Conservation (phyloP, 2,888 invertebrate genomes). For the Disparrhopalites patrizii region DNA sequence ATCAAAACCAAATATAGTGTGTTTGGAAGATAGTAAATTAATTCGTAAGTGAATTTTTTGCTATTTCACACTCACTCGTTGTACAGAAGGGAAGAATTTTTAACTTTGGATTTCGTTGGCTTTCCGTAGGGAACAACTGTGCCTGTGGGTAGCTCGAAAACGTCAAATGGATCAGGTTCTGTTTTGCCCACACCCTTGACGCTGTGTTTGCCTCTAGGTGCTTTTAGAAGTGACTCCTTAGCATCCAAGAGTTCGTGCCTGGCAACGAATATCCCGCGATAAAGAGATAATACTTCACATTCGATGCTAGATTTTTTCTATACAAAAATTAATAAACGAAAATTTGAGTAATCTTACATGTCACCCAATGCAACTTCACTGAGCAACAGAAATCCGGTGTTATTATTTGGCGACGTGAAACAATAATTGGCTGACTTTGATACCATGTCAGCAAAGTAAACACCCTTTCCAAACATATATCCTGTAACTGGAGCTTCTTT, state of each 20-base stretch:
- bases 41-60: background rate
- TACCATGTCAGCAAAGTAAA: constrained; percentile 96
- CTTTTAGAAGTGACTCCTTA: constrained; percentile 56
- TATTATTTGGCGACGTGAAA: constrained; percentile 56
- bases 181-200: constrained; percentile 73
- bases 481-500: constrained; percentile 94
- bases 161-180: constrained; percentile 69
- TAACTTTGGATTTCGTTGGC: constrained; percentile 53
- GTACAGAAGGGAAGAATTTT: constrained; percentile 66
- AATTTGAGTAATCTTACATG: constrained; percentile 60
- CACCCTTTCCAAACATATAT: constrained; percentile 98
- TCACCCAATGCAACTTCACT: constrained; percentile 95
- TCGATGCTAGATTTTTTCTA: background rate
- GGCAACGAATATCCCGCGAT: too few relatives aligned
- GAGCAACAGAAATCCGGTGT: constrained; percentile 76
- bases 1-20: constrained; percentile 1
- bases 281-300: constrained; percentile 38
- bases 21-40: background rate
- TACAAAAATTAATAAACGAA: background rate
- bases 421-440: constrained; percentile 98
- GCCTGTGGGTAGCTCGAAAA: constrained; percentile 61
- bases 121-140: constrained; percentile 74
- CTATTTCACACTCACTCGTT: constrained; percentile 67
- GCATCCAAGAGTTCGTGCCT: constrained; percentile 72
- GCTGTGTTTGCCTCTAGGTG: constrained; percentile 80